phyloP scores from a whole-genome alignment of 2,113 vertebrate genomes.

The Pogona vitticeps region DNA sequence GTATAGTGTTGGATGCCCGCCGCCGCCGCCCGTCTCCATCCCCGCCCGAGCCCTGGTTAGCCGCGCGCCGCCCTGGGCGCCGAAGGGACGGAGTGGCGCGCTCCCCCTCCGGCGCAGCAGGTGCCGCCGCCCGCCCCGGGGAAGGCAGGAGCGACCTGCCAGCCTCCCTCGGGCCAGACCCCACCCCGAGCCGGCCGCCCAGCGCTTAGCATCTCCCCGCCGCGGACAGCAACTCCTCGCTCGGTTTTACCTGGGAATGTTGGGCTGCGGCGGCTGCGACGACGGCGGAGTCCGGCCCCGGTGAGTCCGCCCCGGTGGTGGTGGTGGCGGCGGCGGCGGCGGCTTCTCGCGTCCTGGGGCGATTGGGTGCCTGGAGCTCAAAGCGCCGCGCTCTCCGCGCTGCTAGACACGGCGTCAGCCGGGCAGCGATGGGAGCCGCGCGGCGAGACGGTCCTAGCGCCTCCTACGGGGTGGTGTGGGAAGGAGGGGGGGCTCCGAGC shows the following conservation, averaged over 20 bases:
- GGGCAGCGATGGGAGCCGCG: not conserved
- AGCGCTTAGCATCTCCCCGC: not conserved
- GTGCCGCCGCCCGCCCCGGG: too few relatives aligned
- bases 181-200: too few relatives aligned
- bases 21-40: not conserved
- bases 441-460: constrained; percentile 16
- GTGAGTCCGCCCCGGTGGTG: too few relatives aligned
- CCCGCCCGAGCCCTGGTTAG: not conserved
- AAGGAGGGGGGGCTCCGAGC: too few relatives aligned
- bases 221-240: not conserved
- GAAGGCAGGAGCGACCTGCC: not conserved
- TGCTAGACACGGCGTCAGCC: not conserved
- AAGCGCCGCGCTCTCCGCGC: too few relatives aligned
- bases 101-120: not conserved
- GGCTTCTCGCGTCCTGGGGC: not conserved
- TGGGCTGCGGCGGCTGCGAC: not conserved
- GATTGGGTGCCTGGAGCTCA: not conserved
- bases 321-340: not conserved
- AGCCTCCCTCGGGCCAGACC: not conserved
- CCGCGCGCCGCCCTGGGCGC: too few relatives aligned
- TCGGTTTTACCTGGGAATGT: not conserved
- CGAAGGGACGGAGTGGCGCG: too few relatives aligned
- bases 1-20: too few relatives aligned
- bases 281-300: not conserved
- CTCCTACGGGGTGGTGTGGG: not conserved